Percentiles rank a stretch among this genome's conserved stretches.
Evolutionary conservation across 1,140 invertebrate species (phyloP).

Genomic region (Venustaconcha ellipsiformis): DNA sequence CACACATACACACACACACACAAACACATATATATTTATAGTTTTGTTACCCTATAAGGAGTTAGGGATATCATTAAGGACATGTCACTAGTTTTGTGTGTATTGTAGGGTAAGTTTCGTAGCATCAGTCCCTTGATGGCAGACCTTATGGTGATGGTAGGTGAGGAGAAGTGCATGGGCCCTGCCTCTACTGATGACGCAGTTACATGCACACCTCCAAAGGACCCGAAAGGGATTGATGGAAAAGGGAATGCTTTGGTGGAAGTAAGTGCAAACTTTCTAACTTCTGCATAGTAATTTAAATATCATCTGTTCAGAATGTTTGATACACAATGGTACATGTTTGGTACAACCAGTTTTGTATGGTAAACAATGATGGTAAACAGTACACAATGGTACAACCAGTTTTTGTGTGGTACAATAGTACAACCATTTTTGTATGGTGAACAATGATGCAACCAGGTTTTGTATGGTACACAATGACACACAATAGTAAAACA

Average conservation of each 20-base stretch:
- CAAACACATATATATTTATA: too few species aligned
- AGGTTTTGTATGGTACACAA: too few species aligned
- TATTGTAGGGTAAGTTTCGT: conserved; percentile 51
- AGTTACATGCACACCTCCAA: conserved; percentile 56
- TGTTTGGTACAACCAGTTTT: background rate
- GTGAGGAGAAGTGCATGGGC: conserved; percentile 42
- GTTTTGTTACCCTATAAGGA: too few species aligned
- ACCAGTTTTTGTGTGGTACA: too few species aligned
- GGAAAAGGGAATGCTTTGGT: conserved; percentile 52
- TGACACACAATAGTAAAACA: too few species aligned
- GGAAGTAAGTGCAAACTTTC: conserved; percentile 33
- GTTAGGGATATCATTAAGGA: too few species aligned
- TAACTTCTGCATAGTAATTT: background rate
- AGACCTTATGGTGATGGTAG: conserved; percentile 53
- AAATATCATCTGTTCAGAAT: background rate
- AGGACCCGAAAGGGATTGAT: conserved; percentile 48
- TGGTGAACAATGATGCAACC: too few species aligned
- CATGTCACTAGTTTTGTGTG: too few species aligned
- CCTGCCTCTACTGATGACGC: conserved; percentile 43
- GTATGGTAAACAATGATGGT: background rate
- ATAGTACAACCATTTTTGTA: too few species aligned
- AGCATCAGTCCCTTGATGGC: conserved; percentile 49
- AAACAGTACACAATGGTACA: too few species aligned
- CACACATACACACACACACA: too few species aligned
- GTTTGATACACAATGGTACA: too few species aligned